These are phyloP conservation scores for Tympanuchus pallidicinctus DNA, from an alignment of 2,113 vertebrate species.

Conservation along the genomic window DNA sequence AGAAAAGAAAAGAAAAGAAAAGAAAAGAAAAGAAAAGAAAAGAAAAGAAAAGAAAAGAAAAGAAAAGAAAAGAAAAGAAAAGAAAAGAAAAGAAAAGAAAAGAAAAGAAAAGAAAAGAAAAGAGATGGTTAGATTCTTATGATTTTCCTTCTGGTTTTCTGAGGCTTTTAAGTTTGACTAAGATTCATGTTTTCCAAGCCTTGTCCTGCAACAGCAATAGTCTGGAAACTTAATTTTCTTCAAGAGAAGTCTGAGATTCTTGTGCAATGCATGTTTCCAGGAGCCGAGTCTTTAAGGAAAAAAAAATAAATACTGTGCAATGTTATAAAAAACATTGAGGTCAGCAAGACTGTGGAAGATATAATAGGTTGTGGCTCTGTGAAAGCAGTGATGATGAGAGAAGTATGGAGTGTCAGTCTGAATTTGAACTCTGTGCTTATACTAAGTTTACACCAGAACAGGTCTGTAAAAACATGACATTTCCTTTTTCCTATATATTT, in stretches of 20 bases:
- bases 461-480: background rate
- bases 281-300: background rate
- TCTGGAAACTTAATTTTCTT: conserved; percentile 54
- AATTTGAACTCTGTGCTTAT: background rate
- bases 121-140: no score
- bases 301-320: background rate
- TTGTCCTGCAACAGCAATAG: background rate
- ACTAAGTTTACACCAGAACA: background rate
- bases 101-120: no score
- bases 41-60: no score
- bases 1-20: no score
- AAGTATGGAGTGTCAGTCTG: background rate
- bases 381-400: background rate
- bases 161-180: background rate
- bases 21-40: no score
- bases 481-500: background rate
- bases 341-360: background rate
- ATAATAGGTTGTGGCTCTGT: background rate
- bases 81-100: no score
- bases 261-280: conserved; percentile 9
- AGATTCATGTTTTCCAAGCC: conserved; percentile 30
- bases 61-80: no score
- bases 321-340: background rate
- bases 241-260: conserved; percentile 17
- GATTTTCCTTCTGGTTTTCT: conserved; percentile 22